phyloP scores from a whole-genome alignment of 2,113 vertebrate species.

The Limnothrissa miodon region DNA sequence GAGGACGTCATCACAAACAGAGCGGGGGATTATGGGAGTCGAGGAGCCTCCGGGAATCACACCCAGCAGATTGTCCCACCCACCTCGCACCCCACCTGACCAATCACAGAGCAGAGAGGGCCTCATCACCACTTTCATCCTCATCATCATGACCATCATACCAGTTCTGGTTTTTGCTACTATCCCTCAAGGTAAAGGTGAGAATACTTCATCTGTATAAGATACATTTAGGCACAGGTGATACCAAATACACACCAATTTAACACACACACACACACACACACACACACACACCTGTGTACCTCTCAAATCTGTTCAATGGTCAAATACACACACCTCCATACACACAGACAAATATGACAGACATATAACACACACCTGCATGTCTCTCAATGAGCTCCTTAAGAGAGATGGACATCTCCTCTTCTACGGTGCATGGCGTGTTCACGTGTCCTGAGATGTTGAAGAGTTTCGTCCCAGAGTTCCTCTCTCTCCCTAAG shows the following conservation, averaged over 20 bases:
- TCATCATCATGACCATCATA: not conserved
- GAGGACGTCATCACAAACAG: slow-evolving; percentile 85
- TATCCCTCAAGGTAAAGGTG: too few species aligned
- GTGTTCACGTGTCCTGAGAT: slow-evolving; percentile 94
- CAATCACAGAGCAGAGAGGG: not conserved
- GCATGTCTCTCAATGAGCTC: slow-evolving; percentile 94
- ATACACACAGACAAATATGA: not conserved
- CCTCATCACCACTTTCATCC: not conserved
- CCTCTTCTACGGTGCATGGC: slow-evolving; percentile 95
- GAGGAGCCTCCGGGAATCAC: slow-evolving; percentile 95
- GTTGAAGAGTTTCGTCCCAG: slow-evolving; percentile 95
- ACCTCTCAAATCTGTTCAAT: not conserved
- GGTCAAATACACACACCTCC: not conserved
- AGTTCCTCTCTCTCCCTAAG: slow-evolving; percentile 93
- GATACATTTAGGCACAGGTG: not conserved
- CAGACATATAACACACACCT: slow-evolving; percentile 58
- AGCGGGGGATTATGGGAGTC: slow-evolving; percentile 89
- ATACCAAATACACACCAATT: not conserved
- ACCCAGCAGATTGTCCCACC: slow-evolving; percentile 94
- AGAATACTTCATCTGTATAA: not conserved
- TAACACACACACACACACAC: too few species aligned
- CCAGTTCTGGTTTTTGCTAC: not conserved
- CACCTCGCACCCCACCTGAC: slow-evolving; percentile 87
- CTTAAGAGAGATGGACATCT: slow-evolving; percentile 91
- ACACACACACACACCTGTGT: too few species aligned